A percentile compares a stretch with the other conserved stretches of the same genome.
Conservation (phyloP, 2,797 vertebrate species). For the Pseudotriccus pelzelni region DNA sequence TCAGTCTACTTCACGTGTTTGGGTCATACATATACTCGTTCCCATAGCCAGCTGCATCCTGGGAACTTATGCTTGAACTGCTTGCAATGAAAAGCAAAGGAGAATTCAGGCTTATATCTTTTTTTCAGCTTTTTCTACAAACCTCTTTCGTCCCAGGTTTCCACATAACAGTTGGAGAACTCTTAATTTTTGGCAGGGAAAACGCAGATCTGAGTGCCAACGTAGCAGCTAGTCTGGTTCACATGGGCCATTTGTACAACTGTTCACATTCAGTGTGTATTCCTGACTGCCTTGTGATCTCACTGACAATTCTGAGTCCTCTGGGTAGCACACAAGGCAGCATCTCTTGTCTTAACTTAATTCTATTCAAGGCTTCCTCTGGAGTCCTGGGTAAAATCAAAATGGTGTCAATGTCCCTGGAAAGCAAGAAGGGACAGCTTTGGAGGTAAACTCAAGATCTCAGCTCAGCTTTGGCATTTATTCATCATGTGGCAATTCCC, state of each 20-base stretch:
- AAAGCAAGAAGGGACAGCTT: neutral
- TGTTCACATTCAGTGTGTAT: neutral
- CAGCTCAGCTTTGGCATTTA: conserved; percentile 6
- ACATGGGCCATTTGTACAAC: neutral
- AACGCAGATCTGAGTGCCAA: neutral
- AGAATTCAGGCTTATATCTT: neutral
- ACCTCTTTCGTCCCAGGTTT: neutral
- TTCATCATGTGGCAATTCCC: conserved; percentile 39
- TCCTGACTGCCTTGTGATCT: neutral
- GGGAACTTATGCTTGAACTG: neutral
- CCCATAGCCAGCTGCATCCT: neutral
- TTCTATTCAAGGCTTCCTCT: neutral
- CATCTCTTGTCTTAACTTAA: conserved; percentile 1
- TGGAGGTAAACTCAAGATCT: neutral
- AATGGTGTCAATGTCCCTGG: neutral
- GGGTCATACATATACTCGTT: neutral
- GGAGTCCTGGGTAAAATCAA: neutral
- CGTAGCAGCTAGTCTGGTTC: neutral
- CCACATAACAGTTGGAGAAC: neutral
- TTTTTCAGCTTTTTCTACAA: neutral
- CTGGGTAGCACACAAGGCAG: neutral
- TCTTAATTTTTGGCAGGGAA: neutral
- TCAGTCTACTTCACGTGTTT: neutral
- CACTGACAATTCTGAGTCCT: neutral
- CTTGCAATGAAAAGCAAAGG: neutral